phyloP scores from a whole-genome alignment of 2,113 vertebrate genomes.

The Actinemys pallida region DNA sequence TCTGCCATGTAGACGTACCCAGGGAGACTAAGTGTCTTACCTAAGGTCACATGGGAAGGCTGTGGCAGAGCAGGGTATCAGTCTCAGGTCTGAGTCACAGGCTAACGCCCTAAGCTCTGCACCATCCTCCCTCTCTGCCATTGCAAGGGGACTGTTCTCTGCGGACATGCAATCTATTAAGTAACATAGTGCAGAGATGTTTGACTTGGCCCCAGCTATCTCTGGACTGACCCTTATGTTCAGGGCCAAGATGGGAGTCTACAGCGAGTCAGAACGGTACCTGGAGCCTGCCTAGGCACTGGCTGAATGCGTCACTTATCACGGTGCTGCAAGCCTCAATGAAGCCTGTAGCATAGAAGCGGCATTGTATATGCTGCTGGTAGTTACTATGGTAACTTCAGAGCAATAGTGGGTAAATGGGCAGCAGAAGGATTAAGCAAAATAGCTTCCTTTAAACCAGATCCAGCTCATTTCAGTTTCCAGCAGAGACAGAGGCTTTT shows the following conservation, averaged over 20 bases:
- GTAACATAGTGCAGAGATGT: accelerated
- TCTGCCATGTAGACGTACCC: not conserved
- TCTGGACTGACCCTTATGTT: not conserved
- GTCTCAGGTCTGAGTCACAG: not conserved
- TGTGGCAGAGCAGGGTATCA: not conserved
- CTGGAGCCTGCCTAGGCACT: not conserved
- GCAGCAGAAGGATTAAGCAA: conserved; percentile 44
- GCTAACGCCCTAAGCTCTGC: accelerated
- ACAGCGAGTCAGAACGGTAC: not conserved
- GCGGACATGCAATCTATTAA: accelerated
- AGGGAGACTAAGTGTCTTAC: accelerated
- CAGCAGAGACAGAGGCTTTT: not conserved
- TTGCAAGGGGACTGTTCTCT: not conserved
- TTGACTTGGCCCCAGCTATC: not conserved
- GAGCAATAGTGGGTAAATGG: conserved; percentile 39
- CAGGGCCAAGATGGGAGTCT: not conserved
- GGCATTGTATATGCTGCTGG: conserved; percentile 8
- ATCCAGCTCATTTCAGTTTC: not conserved
- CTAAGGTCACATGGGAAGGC: not conserved
- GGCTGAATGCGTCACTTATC: not conserved
- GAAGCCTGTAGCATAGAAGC: conserved; percentile 47
- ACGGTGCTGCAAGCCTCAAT: accelerated
- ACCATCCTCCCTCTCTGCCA: accelerated
- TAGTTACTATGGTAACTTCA: conserved; percentile 59
- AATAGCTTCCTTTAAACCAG: not conserved